Conservation (phyloP, 2,113 vertebrate species). For the Ondatra zibethicus region DNA sequence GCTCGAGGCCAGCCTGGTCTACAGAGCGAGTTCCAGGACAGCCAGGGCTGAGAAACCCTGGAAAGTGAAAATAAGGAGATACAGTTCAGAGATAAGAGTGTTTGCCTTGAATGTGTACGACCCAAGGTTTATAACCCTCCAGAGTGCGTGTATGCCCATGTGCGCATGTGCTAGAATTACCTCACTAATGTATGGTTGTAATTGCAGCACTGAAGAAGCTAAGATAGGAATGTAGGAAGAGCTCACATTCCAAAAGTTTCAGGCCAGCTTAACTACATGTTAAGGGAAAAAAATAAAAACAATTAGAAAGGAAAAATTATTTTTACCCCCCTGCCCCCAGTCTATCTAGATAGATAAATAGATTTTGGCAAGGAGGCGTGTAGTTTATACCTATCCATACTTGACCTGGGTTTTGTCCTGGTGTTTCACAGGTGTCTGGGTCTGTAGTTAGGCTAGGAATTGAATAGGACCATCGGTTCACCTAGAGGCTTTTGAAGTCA, state of each 20-base stretch:
- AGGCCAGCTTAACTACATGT: neutral
- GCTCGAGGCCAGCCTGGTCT: neutral
- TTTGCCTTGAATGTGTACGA: neutral
- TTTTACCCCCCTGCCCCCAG: neutral
- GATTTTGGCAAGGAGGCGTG: neutral
- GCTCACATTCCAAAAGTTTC: neutral
- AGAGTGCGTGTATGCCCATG: neutral
- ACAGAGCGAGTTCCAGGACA: neutral
- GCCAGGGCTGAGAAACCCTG: neutral
- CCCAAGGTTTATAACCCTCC: neutral
- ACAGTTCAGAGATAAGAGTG: neutral
- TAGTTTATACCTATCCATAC: neutral
- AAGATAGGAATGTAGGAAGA: neutral
- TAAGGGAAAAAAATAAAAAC: neutral
- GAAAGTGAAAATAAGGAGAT: neutral
- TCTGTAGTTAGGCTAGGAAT: constrained; percentile 14
- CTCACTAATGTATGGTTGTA: neutral
- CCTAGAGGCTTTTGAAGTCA: neutral
- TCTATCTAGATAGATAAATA: neutral
- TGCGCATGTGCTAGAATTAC: neutral
- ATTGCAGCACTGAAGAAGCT: neutral
- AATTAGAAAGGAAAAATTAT: neutral
- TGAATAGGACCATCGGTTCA: neutral
- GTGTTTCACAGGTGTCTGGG: neutral
- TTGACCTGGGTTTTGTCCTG: neutral